Evolutionary conservation across 2,113 vertebrate genomes (phyloP).

Genomic region (Bufo gargarizans): DNA sequence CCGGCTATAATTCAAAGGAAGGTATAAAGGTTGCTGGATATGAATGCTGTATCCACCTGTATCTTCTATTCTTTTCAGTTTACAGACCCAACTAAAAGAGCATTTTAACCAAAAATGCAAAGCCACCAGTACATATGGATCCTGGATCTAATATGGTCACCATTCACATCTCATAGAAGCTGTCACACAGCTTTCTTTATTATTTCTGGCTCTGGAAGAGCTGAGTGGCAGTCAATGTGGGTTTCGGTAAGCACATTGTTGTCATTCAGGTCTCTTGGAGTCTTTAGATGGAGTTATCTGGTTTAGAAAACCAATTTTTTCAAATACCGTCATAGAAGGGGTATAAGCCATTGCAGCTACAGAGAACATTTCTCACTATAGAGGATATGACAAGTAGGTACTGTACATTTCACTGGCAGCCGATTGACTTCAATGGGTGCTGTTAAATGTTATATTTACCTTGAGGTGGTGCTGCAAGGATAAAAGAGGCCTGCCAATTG

Average conservation of each 20-base stretch:
- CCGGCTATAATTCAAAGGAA: constrained; percentile 14
- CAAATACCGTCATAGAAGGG: too few species aligned
- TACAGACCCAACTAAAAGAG: neutral
- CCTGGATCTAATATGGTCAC: neutral
- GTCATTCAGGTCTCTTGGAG: neutral
- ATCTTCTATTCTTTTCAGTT: neutral
- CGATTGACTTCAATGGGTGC: neutral
- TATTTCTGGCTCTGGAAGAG: too few species aligned
- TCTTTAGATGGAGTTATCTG: neutral
- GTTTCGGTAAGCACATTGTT: neutral
- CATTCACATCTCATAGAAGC: neutral
- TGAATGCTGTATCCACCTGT: neutral
- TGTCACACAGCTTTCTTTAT: neutral
- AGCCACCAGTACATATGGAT: neutral
- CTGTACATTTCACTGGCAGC: neutral
- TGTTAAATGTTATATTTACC: neutral
- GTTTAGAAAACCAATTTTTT: too few species aligned
- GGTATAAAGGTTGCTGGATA: constrained; percentile 29
- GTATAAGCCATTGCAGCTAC: neutral
- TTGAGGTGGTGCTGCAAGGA: too few species aligned
- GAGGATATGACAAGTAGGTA: neutral
- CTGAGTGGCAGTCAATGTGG: neutral
- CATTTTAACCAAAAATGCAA: neutral
- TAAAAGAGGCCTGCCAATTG: neutral
- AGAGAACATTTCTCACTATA: too few species aligned